These are phyloP conservation scores for Mesocricetus auratus DNA, from an alignment of 2,113 vertebrate species.

Conservation along the genomic window DNA sequence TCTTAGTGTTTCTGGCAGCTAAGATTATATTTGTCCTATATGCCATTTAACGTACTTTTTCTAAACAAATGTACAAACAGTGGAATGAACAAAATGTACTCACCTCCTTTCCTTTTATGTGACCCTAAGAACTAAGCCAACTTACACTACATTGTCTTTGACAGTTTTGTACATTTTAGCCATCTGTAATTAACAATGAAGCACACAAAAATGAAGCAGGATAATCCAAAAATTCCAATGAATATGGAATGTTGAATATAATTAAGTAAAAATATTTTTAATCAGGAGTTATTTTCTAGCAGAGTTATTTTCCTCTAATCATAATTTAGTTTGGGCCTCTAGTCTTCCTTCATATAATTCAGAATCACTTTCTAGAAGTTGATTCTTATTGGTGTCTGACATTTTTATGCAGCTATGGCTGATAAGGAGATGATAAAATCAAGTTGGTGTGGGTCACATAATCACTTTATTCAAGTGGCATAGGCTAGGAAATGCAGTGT, in stretches of 20 bases:
- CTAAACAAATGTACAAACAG: background rate
- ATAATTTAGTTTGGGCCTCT: background rate
- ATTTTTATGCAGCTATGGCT: background rate
- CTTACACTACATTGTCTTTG: background rate
- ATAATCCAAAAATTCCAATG: background rate
- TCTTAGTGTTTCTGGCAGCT: background rate
- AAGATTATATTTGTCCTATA: background rate
- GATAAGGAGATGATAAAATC: background rate
- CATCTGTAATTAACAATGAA: background rate
- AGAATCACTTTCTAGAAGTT: background rate
- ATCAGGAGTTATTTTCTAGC: background rate
- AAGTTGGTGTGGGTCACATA: background rate
- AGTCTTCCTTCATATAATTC: background rate
- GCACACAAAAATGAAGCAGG: background rate
- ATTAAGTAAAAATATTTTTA: background rate
- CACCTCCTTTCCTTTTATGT: background rate
- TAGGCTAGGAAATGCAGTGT: background rate
- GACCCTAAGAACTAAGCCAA: background rate
- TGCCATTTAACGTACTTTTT: background rate
- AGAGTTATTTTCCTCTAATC: background rate
- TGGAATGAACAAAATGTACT: background rate
- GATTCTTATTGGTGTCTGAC: background rate
- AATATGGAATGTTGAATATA: background rate
- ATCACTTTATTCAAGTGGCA: background rate
- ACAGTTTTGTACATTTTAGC: background rate